Percentiles rank a stretch among this genome's conserved stretches.
phyloP scores from a whole-genome alignment of 2,113 vertebrate species.

The Kobus ellipsiprymnus region DNA sequence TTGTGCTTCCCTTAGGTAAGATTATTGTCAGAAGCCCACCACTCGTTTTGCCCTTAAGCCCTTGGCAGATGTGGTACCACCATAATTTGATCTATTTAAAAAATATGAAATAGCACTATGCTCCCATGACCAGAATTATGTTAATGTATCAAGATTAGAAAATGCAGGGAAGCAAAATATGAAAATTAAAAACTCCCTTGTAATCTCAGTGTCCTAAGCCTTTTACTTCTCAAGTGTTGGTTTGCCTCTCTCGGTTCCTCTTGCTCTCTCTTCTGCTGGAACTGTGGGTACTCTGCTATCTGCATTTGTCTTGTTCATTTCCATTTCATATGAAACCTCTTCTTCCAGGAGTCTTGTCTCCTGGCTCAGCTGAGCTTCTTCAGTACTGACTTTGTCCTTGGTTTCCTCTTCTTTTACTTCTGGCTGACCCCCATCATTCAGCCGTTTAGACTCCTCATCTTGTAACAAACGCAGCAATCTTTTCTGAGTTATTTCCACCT shows the following conservation, averaged over 20 bases:
- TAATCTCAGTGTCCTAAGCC: background rate
- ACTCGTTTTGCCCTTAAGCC: background rate
- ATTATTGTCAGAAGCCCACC: background rate
- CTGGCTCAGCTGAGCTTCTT: background rate
- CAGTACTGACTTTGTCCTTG: background rate
- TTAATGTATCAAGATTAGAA: background rate
- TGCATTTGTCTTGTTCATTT: background rate
- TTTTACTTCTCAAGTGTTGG: background rate
- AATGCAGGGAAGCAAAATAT: background rate
- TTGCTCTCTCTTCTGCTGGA: background rate
- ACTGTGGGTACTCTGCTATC: background rate
- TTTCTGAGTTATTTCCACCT: background rate
- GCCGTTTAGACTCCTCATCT: background rate
- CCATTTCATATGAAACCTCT: background rate
- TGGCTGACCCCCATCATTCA: background rate
- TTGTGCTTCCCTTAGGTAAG: background rate
- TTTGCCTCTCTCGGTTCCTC: background rate
- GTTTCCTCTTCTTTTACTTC: background rate
- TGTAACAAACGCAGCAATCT: background rate
- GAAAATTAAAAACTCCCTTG: background rate
- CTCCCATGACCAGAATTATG: background rate
- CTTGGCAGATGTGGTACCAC: background rate
- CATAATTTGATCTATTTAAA: background rate
- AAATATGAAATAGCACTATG: background rate
- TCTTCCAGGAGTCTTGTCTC: background rate